Evolutionary conservation across 2,888 invertebrate species (phyloP).

Genomic region (Bugulina stolonifera): DNA sequence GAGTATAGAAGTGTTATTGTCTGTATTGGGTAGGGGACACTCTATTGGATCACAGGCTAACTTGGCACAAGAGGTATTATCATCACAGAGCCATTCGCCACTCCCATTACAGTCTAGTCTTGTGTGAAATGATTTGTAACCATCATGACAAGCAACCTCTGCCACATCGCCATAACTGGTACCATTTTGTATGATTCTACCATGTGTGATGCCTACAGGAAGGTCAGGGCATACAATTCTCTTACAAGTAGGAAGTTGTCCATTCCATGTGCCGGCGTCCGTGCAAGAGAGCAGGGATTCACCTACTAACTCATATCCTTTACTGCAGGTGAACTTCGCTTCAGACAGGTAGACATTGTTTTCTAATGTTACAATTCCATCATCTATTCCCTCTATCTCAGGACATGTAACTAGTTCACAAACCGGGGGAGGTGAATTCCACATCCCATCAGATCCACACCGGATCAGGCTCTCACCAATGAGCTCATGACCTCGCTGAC

Average conservation of each 20-base stretch:
- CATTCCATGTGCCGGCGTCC: background rate
- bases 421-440: background rate
- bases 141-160: background rate
- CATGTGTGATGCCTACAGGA: background rate
- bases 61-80: background rate
- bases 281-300: background rate
- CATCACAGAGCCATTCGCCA: background rate
- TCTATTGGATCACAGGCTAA: background rate
- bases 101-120: background rate
- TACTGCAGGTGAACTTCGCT: background rate
- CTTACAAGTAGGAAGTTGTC: background rate
- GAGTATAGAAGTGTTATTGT: background rate
- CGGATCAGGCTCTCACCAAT: background rate
- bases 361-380: background rate
- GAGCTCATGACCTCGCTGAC: background rate
- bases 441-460: background rate
- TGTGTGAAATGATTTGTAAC: background rate
- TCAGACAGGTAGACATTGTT: background rate
- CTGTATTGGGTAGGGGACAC: background rate
- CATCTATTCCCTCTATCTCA: background rate
- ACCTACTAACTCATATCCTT: slow-evolving; percentile 4
- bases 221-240: background rate
- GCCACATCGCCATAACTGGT: background rate
- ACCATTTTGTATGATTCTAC: background rate
- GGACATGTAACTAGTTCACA: background rate